These are phyloP conservation scores for Chirona hameri DNA, from an alignment of 2,888 invertebrate species.

Conservation along the genomic window DNA sequence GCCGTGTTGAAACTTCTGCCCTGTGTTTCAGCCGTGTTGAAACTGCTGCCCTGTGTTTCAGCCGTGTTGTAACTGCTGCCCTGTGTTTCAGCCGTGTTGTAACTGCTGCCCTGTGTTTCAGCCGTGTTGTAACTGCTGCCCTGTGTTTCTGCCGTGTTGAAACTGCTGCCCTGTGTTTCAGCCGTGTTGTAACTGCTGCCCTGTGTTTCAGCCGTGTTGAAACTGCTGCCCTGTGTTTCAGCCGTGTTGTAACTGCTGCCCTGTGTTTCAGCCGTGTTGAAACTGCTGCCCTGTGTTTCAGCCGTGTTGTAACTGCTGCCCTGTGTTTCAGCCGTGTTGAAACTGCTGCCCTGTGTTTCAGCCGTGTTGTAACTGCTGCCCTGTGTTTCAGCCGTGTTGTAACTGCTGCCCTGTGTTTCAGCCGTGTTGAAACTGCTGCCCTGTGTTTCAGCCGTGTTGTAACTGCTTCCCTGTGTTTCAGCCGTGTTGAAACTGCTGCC, in stretches of 20 bases:
- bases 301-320: no score
- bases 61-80: constrained; percentile 50
- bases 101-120: neutral
- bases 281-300: no score
- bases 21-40: no score
- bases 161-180: neutral
- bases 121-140: neutral
- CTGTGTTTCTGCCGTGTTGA: neutral
- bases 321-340: no score
- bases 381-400: no score
- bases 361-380: no score
- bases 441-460: neutral
- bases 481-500: constrained; percentile 52
- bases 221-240: no score
- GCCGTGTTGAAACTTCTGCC: no score
- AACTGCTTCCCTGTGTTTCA: neutral
- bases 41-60: constrained; percentile 65
- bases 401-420: neutral
- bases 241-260: no score
- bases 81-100: neutral
- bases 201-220: no score
- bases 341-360: no score
- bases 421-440: neutral
- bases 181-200: neutral
- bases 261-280: no score